These are phyloP conservation scores for Dendrolimus pini DNA, from an alignment of 2,888 invertebrate species.

Conservation along the genomic window DNA sequence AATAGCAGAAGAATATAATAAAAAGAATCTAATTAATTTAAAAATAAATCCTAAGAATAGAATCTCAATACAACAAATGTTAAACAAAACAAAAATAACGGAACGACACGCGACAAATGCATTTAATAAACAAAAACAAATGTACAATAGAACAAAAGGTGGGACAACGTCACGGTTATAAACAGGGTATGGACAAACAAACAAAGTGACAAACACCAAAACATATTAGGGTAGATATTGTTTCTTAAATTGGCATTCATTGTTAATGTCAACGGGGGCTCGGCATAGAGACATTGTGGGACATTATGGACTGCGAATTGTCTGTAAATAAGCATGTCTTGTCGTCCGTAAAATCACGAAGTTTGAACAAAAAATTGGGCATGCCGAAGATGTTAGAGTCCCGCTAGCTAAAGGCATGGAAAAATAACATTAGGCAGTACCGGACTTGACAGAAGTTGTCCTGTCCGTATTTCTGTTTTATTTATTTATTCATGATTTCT, in stretches of 20 bases:
- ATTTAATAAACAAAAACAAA: constrained; percentile 24
- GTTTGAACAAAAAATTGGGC: not conserved
- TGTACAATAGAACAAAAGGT: constrained; percentile 40
- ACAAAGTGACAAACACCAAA: constrained; percentile 62
- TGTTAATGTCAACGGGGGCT: constrained; percentile 57
- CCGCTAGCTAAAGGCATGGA: no score
- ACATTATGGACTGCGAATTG: constrained; percentile 12
- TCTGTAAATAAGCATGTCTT: not conserved
- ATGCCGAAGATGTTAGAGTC: not conserved
- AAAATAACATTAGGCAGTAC: no score
- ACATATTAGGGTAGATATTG: constrained; percentile 67
- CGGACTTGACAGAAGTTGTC: no score
- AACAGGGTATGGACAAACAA: constrained; percentile 36
- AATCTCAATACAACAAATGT: no score
- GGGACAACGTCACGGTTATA: constrained; percentile 53
- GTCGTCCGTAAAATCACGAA: not conserved
- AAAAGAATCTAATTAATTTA: no score
- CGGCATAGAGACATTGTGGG: constrained; percentile 34
- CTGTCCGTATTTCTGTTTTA: no score
- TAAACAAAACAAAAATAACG: not conserved
- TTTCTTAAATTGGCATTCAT: constrained; percentile 61
- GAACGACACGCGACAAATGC: constrained; percentile 36
- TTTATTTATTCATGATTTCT: no score
- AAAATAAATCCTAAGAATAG: no score
- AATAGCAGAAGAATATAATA: no score